Conservation (phyloP, 2,797 vertebrate genomes). For the Gymnodraco acuticeps region DNA sequence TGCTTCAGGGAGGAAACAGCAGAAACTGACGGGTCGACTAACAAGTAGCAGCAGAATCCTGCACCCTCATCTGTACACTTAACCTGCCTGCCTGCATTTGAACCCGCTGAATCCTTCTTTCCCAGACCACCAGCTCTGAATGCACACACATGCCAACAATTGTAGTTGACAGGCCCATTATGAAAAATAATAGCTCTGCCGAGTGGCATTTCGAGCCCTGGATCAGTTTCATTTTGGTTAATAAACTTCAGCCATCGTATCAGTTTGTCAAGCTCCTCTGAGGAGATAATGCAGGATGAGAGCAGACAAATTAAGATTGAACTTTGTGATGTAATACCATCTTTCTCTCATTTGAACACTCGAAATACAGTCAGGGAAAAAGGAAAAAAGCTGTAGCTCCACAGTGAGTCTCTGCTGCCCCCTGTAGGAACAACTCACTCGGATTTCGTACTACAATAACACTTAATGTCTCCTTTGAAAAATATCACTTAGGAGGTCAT, state of each 20-base stretch:
- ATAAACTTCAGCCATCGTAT: constrained; percentile 50
- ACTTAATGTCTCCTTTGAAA: constrained; percentile 17
- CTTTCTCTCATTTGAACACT: constrained; percentile 29
- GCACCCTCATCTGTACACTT: constrained; percentile 4
- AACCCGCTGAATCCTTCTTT: constrained; percentile 1
- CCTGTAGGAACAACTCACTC: constrained; percentile 30
- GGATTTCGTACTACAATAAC: constrained; percentile 8
- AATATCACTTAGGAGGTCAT: constrained; percentile 16
- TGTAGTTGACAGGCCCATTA: constrained; percentile 56
- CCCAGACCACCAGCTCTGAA: constrained; percentile 15
- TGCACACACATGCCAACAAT: constrained; percentile 17
- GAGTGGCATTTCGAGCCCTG: constrained; percentile 50
- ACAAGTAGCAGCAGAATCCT: not conserved
- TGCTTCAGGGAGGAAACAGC: not conserved
- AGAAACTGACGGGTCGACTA: constrained; percentile 6
- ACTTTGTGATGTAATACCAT: constrained; percentile 43
- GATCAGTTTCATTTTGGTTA: constrained; percentile 45
- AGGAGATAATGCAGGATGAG: constrained; percentile 39
- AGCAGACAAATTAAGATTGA: constrained; percentile 33
- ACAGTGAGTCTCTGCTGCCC: constrained; percentile 60
- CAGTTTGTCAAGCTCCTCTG: constrained; percentile 16
- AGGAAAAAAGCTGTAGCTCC: not conserved
- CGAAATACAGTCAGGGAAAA: constrained; percentile 16
- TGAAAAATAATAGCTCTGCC: constrained; percentile 52
- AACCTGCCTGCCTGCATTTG: constrained; percentile 3